Base-by-base conservation (phyloP, 2,113 vertebrate species). In the Callorhinus ursinus region DNA sequence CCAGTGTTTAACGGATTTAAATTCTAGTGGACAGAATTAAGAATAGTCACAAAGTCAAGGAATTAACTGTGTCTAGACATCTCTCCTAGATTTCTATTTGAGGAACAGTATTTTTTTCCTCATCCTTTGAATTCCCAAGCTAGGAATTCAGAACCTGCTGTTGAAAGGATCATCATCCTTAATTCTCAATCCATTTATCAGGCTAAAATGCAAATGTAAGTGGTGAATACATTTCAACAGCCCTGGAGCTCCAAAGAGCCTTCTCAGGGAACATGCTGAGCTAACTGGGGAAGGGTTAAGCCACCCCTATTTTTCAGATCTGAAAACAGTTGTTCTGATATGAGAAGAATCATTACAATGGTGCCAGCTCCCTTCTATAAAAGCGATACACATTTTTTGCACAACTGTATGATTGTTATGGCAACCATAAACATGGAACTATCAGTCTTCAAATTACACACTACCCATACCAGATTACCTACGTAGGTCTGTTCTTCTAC, bases 361-460 rank as follows among this genome's bases (percentile, higher is more conserved):
- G 97, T 97, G 98, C 98, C 97, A 97, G 88, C 90, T 98, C 93
- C 71, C 76, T 92, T 97, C 97, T 98, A 94, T 97, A 98, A 98
- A 98, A 65, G 88, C 97, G 74, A 97, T 89, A 88, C 98, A 98
- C 98, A 98, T 98, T 97, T 98, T 98, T 98, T 96, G 97, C 97
- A 97, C 97, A 98, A 98, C 97, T 97, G 95, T 95, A 97, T 97
- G 93, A 98, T 97, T 98, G 98, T 98, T 98, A 99, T 98, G 96
- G 99, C 97, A 98, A 99, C 98, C 72, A 95, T 96, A 97, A 98
- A 98, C 98, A 98, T 97, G 98, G 98, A 98, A 98, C 97, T 69
- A 86, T 98, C 39, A 0, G 98, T 98, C 97, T 98, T 98, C 97
- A 98, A 88, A 97, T 98, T 91, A 97, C 97, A 98, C 95, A 69